These are phyloP conservation scores for Tetropium fuscum DNA, from an alignment of 2,888 invertebrate genomes.

Conservation along the genomic window DNA sequence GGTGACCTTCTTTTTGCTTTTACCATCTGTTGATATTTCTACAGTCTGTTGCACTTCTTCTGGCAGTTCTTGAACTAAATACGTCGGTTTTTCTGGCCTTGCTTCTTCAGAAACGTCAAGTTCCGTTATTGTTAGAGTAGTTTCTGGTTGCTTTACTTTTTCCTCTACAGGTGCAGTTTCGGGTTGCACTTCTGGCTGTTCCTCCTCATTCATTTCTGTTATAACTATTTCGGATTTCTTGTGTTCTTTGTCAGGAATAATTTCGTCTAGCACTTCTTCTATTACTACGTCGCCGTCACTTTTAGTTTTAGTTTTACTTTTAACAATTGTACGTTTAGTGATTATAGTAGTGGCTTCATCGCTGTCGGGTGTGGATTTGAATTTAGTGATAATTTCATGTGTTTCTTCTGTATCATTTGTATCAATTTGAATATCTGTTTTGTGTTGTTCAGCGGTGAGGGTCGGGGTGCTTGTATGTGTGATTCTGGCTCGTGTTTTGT, in stretches of 20 bases:
- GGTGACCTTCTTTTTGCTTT: conserved; percentile 54
- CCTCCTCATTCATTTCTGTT: conserved; percentile 34
- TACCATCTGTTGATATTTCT: conserved; percentile 48
- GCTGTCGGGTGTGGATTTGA: conserved; percentile 68
- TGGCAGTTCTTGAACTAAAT: conserved; percentile 47
- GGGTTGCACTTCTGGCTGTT: too few relatives aligned
- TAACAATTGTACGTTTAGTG: conserved; percentile 70
- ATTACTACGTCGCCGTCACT: conserved; percentile 68
- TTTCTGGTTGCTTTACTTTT: conserved; percentile 63
- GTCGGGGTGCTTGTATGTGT: conserved; percentile 58
- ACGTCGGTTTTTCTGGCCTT: conserved; percentile 50
- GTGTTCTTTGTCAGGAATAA: conserved; percentile 58
- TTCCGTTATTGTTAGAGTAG: conserved; percentile 52
- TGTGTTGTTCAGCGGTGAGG: conserved; percentile 60
- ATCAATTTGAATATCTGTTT: conserved; percentile 58
- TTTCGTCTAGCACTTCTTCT: conserved; percentile 66
- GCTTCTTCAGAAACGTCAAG: conserved; percentile 54
- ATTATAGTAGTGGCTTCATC: conserved; percentile 70
- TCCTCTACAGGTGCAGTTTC: conserved; percentile 57
- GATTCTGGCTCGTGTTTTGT: conserved; percentile 62
- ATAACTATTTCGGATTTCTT: conserved; percentile 61
- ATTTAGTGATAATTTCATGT: conserved; percentile 73
- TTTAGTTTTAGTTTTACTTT: conserved; percentile 55
- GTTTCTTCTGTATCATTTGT: conserved; percentile 67
- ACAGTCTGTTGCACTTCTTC: conserved; percentile 45